Base-by-base conservation (phyloP, 2,113 vertebrate genomes). In the Todiramphus saurophagus region DNA sequence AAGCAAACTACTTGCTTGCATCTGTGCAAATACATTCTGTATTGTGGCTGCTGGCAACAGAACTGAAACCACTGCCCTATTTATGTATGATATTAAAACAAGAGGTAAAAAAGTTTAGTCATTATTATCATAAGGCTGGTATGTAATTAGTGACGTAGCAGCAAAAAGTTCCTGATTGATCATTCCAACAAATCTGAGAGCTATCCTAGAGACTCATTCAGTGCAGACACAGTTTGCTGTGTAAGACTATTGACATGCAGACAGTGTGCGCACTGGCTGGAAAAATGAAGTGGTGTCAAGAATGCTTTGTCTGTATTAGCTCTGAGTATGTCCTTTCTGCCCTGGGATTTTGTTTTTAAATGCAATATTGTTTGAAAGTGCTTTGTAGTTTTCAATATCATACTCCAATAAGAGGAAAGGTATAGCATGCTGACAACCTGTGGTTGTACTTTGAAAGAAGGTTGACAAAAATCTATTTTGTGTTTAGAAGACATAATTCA, bases 251-350 rank as follows among this genome's bases (percentile, higher is more conserved):
- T 87, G 89, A 11, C 68, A 93, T 87, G 95, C 94, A 94, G 94
- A 83, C 56, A 79, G 60, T 6, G 24, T 87, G 69, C 64, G 24
- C 39, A 23, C 56, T 2, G 16, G n/a, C 53, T 82, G 86, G 76
- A 75, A 68, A 87, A 92, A 89, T 82, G 68, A 93, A 73, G 72
- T n/a, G 27, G 56, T 87, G 80, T 92, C 83, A 75, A 89, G 73
- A 87, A 95, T 75, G 21, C 44, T 92, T 92, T 92, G 60, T 16
- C 35, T 90, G 3, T 72, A 92, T 93, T 95, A 90, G 84, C 58
- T 82, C 90, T 88, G 84, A 76, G 28, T 84, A 20, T 73, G 80
- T 87, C 86, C 80, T 95, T 81, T 68, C 43, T 94, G 60, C 53
- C 44, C 53, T 86, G 90, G 75, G 68, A 72, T 68, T 90, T 92